Conservation (phyloP, 1,140 invertebrate species). For the Panonychus citri region DNA sequence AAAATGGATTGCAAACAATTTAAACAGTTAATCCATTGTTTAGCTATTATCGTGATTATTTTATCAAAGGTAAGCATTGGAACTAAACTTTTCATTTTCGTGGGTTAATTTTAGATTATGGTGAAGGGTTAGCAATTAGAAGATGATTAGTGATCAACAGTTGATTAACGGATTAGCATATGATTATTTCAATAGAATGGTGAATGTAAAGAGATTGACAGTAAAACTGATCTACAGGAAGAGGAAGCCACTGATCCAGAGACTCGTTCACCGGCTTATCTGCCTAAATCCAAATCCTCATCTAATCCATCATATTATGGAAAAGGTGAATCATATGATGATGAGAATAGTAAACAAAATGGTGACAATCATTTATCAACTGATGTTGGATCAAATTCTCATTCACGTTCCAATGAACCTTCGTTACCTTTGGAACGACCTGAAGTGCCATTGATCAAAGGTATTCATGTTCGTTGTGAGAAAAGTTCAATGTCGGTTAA, state of each 20-base stretch:
- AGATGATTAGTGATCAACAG: no score
- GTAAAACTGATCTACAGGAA: slow-evolving; percentile 14
- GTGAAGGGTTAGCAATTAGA: no score
- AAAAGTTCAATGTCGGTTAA: slow-evolving; percentile 18
- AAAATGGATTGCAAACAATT: no score
- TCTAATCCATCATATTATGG: neutral
- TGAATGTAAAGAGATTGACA: slow-evolving; percentile 15
- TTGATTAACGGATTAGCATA: no score
- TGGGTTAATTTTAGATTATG: no score
- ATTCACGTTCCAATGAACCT: no score
- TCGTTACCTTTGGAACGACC: slow-evolving; percentile 14
- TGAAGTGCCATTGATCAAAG: slow-evolving; percentile 17
- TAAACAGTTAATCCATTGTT: no score
- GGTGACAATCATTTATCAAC: neutral
- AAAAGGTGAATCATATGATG: neutral
- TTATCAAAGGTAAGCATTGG: no score
- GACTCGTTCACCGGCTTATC: slow-evolving; percentile 8
- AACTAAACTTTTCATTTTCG: no score
- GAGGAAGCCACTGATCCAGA: slow-evolving; percentile 15
- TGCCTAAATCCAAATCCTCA: neutral
- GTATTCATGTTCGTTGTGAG: slow-evolving; percentile 18
- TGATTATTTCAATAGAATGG: no score
- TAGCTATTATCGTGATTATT: no score
- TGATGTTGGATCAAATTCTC: no score
- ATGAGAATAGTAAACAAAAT: neutral